Base-by-base conservation (phyloP, 2,888 invertebrate species). In the Cosmia trapezina region DNA sequence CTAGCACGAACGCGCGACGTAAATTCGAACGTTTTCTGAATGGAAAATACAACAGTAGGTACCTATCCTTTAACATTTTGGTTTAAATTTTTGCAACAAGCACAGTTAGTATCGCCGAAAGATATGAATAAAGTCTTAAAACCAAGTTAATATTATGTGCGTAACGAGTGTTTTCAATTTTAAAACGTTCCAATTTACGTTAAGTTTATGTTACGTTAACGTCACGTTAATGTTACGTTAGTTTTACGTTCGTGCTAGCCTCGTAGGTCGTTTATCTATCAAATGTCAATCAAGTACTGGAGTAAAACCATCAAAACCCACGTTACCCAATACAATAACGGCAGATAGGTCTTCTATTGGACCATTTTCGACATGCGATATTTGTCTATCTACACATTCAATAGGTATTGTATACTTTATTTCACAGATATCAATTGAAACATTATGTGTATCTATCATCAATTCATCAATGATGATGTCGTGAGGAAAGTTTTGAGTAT, bases 271-370 rank as follows among this genome's bases (percentile, higher is more conserved):
- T 71, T 43, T 33, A 37, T 45, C 19, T 33, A 45, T 71, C 72
- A 45, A 71, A 72, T 49, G 6, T 45, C 19, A 53, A 54, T 41
- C 47, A 14, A n/a, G n/a, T n/a, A n/a, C n/a, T n/a, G n/a, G n/a
- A n/a, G n/a, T n/a, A n/a, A 73, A 54, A 28, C 37, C 73, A 14
- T 60, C 17, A 49, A n/a, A 28, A 8, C 14, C 5, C 9, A 41
- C 37, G 19, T 33, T 28, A 72, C 28, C 37, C 56, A 28, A 57
- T 59, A 11, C 45, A 64, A 67, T 73, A 19, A 43, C 33, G 7
- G 49, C 7, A 14, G 41, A 59, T 37, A 14, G 28, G 45, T 43
- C 37, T 51, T 43, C 43, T 28, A 37, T 45, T 53, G 19, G 5
- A 60, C 8, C 33, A 3, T 37, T 37, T 37, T 37, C 37, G 37